Conservation (phyloP, 2,888 invertebrate genomes). For the Zhuqinia jingwanae region DNA sequence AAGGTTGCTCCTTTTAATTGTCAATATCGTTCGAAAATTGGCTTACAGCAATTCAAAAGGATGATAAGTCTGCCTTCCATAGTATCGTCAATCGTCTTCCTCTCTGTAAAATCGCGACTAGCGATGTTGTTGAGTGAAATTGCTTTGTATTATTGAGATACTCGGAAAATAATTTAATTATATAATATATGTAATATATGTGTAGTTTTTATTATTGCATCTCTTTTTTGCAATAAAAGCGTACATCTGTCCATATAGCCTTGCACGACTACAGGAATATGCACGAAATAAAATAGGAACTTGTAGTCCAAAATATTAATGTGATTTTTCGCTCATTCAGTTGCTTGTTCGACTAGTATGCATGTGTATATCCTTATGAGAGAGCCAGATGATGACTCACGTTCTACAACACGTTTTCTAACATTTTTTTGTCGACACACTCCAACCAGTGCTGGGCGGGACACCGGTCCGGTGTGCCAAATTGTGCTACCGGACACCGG, state of each 20-base stretch:
- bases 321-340: neutral
- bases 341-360: neutral
- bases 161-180: neutral
- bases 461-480: too few relatives aligned
- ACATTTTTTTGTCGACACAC: constrained; percentile 25
- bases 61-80: neutral
- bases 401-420: constrained; percentile 38
- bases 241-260: neutral
- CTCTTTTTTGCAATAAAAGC: neutral
- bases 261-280: neutral
- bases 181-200: neutral
- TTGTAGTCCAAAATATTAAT: too few relatives aligned
- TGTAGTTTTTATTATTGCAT: neutral
- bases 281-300: neutral
- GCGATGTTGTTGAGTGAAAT: too few relatives aligned
- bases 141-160: too few relatives aligned
- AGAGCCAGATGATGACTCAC: constrained; percentile 44
- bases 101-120: too few relatives aligned
- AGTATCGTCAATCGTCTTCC: constrained; percentile 5
- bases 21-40: neutral
- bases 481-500: too few relatives aligned
- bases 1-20: too few relatives aligned
- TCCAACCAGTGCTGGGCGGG: too few relatives aligned
- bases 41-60: neutral
- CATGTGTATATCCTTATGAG: neutral